These are phyloP conservation scores for Tautogolabrus adspersus DNA, from an alignment of 2,113 vertebrate species.

Conservation along the genomic window DNA sequence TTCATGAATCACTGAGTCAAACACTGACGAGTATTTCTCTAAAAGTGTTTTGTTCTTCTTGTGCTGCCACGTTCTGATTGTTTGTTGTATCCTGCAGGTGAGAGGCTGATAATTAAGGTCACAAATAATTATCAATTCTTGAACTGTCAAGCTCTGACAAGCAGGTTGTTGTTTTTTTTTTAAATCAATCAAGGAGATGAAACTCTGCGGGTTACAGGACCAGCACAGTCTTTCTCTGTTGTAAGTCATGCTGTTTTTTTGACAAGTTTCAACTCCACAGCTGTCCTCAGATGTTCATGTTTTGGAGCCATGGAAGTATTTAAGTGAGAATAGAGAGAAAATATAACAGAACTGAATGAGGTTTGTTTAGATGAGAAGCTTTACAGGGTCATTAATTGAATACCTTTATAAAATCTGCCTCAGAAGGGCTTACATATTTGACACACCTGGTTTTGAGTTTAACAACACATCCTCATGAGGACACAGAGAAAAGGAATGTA, in stretches of 20 bases:
- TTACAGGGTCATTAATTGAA: neutral
- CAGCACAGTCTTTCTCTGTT: neutral
- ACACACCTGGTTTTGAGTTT: no score
- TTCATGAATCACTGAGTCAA: neutral
- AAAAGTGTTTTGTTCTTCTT: neutral
- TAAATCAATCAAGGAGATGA: conserved; percentile 17
- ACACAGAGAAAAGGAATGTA: no score
- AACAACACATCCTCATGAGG: no score
- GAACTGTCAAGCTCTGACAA: conserved; percentile 7
- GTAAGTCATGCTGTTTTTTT: neutral
- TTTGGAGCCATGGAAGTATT: no score
- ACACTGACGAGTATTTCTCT: conserved; percentile 5
- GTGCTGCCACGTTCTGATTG: neutral
- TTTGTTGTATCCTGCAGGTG: conserved; percentile 1
- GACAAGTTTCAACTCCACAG: no score
- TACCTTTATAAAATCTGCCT: no score
- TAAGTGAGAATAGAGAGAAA: no score
- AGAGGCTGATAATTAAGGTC: conserved; percentile 21
- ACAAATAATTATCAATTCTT: conserved; percentile 8
- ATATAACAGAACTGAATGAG: no score
- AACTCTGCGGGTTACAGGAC: neutral
- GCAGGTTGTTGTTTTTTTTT: neutral
- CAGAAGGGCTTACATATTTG: no score
- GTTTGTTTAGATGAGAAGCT: neutral
- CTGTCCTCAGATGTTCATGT: no score